Conservation (phyloP, 2,797 vertebrate species). For the Odontamblyopus rebecca region DNA sequence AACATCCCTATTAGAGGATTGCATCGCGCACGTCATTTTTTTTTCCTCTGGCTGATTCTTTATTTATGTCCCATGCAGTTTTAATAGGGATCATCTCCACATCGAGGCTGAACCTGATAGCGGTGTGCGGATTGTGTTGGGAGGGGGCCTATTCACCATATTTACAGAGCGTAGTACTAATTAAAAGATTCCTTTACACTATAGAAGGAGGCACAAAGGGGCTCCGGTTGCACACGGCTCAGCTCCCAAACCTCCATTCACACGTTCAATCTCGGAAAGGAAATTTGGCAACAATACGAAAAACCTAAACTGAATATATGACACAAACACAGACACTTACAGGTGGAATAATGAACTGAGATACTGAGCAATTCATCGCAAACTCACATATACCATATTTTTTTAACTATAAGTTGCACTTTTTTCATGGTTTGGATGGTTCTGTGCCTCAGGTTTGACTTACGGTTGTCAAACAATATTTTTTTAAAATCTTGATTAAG, state of each 20-base stretch:
- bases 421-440: too few relatives aligned
- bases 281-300: background rate
- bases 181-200: slow-evolving; percentile 6
- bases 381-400: too few relatives aligned
- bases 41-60: slow-evolving; percentile 28
- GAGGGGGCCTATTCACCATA: background rate
- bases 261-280: background rate
- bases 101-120: slow-evolving; percentile 23
- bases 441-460: too few relatives aligned
- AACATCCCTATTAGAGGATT: slow-evolving; percentile 6
- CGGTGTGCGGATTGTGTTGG: slow-evolving; percentile 10
- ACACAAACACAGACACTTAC: background rate
- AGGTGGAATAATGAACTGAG: background rate
- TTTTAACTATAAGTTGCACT: too few relatives aligned
- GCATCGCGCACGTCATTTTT: slow-evolving; percentile 20
- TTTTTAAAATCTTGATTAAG: too few relatives aligned
- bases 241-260: slow-evolving; percentile 4
- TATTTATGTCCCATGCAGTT: slow-evolving; percentile 40
- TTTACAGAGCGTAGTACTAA: background rate
- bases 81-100: slow-evolving; percentile 23
- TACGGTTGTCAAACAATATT: too few relatives aligned
- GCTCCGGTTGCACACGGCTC: slow-evolving; percentile 8
- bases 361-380: too few relatives aligned
- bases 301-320: background rate
- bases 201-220: background rate